Percentiles rank a stretch among this genome's conserved stretches.
Evolutionary conservation across 2,888 invertebrate genomes (phyloP).

Genomic region (Litoditis marina): DNA sequence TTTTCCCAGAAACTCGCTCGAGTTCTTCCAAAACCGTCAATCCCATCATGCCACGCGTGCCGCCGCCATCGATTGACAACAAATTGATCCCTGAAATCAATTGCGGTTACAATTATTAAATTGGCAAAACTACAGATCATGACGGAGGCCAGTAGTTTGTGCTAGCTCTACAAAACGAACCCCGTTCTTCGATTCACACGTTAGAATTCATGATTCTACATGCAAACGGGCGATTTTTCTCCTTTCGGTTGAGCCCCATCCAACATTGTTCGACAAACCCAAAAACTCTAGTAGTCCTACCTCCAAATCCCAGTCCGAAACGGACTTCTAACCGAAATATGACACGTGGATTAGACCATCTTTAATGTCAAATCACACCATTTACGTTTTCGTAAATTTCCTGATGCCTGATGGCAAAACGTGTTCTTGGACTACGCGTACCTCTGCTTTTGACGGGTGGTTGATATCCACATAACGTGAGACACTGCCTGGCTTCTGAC

Average conservation of each 20-base stretch:
- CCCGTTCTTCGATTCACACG: too few relatives aligned
- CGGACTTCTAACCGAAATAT: neutral
- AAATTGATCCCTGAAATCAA: conserved; percentile 74
- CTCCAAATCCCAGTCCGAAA: too few relatives aligned
- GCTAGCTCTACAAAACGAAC: too few relatives aligned
- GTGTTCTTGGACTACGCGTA: neutral
- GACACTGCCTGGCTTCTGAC: conserved; percentile 45
- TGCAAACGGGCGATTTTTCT: too few relatives aligned
- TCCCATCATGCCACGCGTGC: conserved; percentile 80
- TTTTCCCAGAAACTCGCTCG: conserved; percentile 68
- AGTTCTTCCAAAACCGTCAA: conserved; percentile 78
- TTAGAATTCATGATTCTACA: too few relatives aligned
- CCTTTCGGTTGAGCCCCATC: too few relatives aligned
- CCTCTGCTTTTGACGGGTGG: conserved; percentile 34
- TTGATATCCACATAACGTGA: conserved; percentile 49
- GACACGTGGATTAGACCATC: neutral
- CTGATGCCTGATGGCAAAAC: too few relatives aligned
- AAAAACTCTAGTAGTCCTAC: too few relatives aligned
- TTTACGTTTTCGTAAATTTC: too few relatives aligned
- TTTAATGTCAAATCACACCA: too few relatives aligned
- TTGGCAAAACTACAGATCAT: neutral
- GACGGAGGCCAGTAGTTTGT: neutral
- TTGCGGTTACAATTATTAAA: neutral
- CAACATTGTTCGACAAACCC: too few relatives aligned
- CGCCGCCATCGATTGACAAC: conserved; percentile 84